Percentiles rank a stretch among this genome's conserved stretches.
These are phyloP conservation scores for Drosophila parvula DNA, from an alignment of 1,140 invertebrate genomes.

Conservation along the genomic window DNA sequence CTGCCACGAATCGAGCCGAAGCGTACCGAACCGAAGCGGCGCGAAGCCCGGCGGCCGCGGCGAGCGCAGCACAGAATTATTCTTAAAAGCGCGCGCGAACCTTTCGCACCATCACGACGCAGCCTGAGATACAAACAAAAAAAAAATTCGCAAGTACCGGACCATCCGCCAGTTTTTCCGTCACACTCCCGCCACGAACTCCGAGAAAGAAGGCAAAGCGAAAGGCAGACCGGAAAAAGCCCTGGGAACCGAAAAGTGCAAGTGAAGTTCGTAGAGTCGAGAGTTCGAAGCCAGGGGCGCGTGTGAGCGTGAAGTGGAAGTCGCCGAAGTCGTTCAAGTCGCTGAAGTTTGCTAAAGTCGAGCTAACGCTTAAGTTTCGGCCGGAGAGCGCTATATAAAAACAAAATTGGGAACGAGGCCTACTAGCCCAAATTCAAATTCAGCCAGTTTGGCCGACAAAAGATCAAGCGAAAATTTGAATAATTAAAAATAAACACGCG, in stretches of 20 bases:
- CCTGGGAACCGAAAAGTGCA: slow-evolving; percentile 47
- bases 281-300: slow-evolving; percentile 14
- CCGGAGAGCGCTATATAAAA: slow-evolving; percentile 46
- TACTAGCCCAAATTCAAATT: slow-evolving; percentile 73
- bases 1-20: slow-evolving; percentile 20
- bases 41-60: slow-evolving; percentile 56
- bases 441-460: slow-evolving; percentile 57
- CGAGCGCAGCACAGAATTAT: slow-evolving; percentile 77
- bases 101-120: slow-evolving; percentile 66
- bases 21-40: slow-evolving; percentile 15
- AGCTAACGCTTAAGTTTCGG: background rate
- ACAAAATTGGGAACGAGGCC: slow-evolving; percentile 79
- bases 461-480: slow-evolving; percentile 68
- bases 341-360: background rate
- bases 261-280: slow-evolving; percentile 25
- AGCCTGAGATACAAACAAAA: slow-evolving; percentile 32
- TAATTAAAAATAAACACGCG: slow-evolving; percentile 79
- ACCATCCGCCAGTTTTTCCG: slow-evolving; percentile 24
- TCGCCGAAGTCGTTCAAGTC: background rate
- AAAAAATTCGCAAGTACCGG: slow-evolving; percentile 19
- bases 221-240: slow-evolving; percentile 7
- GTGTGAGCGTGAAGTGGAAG: slow-evolving; percentile 12
- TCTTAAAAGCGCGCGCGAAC: slow-evolving; percentile 84
- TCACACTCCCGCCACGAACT: background rate
- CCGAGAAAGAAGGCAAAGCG: slow-evolving; percentile 5